Evolutionary conservation across 2,113 vertebrate genomes (phyloP).

Genomic region (Podarcis raffonei): DNA sequence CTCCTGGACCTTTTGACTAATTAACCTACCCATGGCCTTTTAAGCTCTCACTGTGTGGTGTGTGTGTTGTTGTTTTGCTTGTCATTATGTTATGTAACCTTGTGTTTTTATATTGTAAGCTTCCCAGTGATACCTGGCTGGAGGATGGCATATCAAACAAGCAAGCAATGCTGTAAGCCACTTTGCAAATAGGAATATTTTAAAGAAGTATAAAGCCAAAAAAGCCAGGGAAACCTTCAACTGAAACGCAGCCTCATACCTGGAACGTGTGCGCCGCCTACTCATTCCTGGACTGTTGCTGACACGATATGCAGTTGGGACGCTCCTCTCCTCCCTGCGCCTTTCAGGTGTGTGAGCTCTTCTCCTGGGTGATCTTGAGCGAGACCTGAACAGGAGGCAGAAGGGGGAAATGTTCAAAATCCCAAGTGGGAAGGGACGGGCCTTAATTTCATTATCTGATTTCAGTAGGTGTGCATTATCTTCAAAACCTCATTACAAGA

Average conservation of each 20-base stretch:
- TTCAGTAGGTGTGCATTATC: neutral
- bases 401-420: neutral
- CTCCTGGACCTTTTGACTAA: too few relatives aligned
- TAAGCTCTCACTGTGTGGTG: too few relatives aligned
- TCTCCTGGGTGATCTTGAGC: conserved; percentile 89
- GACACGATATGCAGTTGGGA: conserved; percentile 80
- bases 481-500: neutral
- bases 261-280: conserved; percentile 85
- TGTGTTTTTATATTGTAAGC: too few relatives aligned
- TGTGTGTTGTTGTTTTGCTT: too few relatives aligned
- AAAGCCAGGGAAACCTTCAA: too few relatives aligned
- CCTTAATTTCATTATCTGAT: too few relatives aligned
- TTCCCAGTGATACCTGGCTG: too few relatives aligned
- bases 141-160: too few relatives aligned
- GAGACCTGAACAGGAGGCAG: conserved; percentile 74
- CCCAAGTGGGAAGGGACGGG: neutral
- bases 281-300: conserved; percentile 84
- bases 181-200: neutral
- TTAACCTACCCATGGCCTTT: too few relatives aligned
- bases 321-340: conserved; percentile 81
- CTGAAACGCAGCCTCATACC: conserved; percentile 70
- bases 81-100: too few relatives aligned
- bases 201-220: neutral
- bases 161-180: neutral
- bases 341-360: conserved; percentile 81